Evolutionary conservation across 1,140 invertebrate species (phyloP).

Genomic region (Gryllus bimaculatus): DNA sequence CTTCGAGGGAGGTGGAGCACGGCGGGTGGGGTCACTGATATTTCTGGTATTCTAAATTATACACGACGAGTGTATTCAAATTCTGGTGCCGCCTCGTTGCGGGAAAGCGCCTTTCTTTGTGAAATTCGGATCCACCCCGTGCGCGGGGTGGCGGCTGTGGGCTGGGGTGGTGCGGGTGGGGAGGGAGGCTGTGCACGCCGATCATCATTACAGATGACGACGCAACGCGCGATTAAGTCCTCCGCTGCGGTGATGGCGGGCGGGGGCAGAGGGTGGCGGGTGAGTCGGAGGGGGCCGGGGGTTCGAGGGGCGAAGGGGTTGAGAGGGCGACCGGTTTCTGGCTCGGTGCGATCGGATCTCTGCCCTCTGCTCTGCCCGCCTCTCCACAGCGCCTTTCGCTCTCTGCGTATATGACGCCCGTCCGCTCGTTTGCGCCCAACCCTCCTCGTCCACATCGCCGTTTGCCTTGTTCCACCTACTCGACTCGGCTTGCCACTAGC

Average conservation of each 20-base stretch:
- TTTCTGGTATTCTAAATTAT: neutral
- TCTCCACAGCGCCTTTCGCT: neutral
- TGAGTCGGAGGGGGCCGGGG: too few species aligned
- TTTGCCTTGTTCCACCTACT: too few species aligned
- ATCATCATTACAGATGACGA: neutral
- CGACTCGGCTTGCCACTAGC: too few species aligned
- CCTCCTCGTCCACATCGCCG: too few species aligned
- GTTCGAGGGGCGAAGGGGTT: neutral
- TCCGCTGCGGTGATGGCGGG: too few species aligned
- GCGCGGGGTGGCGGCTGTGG: neutral
- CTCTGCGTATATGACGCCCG: too few species aligned
- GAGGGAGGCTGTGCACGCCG: neutral
- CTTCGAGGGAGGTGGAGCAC: too few species aligned
- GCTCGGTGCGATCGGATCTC: neutral
- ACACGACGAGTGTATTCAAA: neutral
- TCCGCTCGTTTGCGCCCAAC: too few species aligned
- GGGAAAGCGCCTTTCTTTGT: neutral
- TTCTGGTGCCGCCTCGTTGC: neutral
- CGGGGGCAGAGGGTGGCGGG: fast-evolving
- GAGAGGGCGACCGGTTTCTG: neutral
- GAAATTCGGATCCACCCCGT: neutral
- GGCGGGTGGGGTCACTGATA: neutral
- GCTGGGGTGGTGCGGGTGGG: neutral
- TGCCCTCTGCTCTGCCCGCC: too few species aligned
- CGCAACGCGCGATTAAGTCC: neutral